Conservation (phyloP, 2,113 vertebrate genomes). For the Ameiurus melas region DNA sequence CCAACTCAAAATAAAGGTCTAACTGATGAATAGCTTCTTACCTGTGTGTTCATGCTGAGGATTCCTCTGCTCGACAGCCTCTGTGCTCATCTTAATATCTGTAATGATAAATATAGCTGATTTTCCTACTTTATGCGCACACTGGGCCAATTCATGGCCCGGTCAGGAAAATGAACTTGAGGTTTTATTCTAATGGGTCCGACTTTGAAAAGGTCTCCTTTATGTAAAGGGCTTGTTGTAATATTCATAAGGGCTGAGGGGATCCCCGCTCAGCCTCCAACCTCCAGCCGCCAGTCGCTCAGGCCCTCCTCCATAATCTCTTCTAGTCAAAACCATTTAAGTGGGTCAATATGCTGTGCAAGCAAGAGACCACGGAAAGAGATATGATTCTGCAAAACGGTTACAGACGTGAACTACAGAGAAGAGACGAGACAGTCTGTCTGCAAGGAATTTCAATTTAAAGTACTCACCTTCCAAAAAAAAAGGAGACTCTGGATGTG, state of each 20-base stretch:
- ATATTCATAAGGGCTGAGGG: conserved; percentile 82
- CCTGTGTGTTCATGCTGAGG: conserved; percentile 76
- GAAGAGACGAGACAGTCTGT: neutral
- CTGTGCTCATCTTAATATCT: conserved; percentile 96
- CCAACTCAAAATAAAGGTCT: neutral
- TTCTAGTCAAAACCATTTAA: conserved; percentile 58
- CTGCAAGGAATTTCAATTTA: neutral
- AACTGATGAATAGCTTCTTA: conserved; percentile 67
- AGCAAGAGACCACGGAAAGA: conserved; percentile 33
- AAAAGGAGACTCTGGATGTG: neutral
- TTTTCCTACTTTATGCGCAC: conserved; percentile 84
- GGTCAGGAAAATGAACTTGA: conserved; percentile 82
- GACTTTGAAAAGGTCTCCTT: conserved; percentile 80
- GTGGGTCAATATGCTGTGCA: conserved; percentile 36
- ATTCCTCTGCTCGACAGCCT: conserved; percentile 83
- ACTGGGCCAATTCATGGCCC: conserved; percentile 73
- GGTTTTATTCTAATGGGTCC: conserved; percentile 84
- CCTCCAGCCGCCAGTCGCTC: conserved; percentile 38
- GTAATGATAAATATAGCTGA: conserved; percentile 82
- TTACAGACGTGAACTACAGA: conserved; percentile 5
- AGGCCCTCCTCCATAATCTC: conserved; percentile 51
- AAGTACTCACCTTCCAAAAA: conserved; percentile 29
- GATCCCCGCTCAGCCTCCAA: conserved; percentile 53
- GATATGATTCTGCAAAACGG: conserved; percentile 31
- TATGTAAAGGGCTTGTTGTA: conserved; percentile 73